These are phyloP conservation scores for Papilio dardanus DNA, from an alignment of 1,140 invertebrate species.

Conservation along the genomic window DNA sequence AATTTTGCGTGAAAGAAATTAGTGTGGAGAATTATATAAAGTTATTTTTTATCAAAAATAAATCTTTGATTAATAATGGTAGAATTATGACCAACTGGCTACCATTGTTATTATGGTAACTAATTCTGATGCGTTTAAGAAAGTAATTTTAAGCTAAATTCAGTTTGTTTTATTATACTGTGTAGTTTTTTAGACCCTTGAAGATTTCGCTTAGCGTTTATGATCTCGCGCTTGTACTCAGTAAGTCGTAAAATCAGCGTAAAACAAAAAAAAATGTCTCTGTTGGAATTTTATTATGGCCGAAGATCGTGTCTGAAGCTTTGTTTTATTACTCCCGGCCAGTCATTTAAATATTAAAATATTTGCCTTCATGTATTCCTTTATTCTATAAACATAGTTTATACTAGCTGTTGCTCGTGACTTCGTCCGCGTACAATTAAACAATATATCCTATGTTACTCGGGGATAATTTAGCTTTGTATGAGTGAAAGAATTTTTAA, in stretches of 20 bases:
- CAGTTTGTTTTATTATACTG: not conserved
- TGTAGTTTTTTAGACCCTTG: constrained; percentile 10
- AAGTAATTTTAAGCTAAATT: not conserved
- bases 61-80: too few relatives aligned
- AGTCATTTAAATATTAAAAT: constrained; percentile 27
- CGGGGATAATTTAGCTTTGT: too few relatives aligned
- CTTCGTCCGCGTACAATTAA: too few relatives aligned
- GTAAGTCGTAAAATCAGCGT: constrained; percentile 24
- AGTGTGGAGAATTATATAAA: too few relatives aligned
- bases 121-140: not conserved
- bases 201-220: constrained; percentile 25
- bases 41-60: too few relatives aligned
- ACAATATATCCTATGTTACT: too few relatives aligned
- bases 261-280: constrained; percentile 25
- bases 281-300: constrained; percentile 16
- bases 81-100: too few relatives aligned
- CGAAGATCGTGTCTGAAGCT: constrained; percentile 18
- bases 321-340: constrained; percentile 12
- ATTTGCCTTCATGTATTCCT: not conserved
- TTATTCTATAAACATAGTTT: not conserved
- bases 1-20: too few relatives aligned
- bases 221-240: constrained; percentile 11
- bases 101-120: not conserved
- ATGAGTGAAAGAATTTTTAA: too few relatives aligned
- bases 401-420: too few relatives aligned